Percentiles rank a stretch among this genome's conserved stretches.
Evolutionary conservation across 2,113 vertebrate genomes (phyloP).

Genomic region (Paedocypris sp.): DNA sequence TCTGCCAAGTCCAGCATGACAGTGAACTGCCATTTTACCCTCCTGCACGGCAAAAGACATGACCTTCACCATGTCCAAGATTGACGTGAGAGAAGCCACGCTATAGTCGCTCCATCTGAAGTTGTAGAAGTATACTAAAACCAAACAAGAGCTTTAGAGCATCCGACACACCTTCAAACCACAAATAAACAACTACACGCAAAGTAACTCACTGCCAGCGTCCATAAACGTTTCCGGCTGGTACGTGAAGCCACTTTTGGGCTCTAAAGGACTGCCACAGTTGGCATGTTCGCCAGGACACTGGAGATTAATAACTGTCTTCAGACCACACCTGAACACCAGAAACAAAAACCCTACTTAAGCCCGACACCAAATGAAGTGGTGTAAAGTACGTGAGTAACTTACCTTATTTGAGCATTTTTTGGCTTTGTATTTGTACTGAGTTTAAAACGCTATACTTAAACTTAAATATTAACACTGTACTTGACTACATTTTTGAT

Average conservation of each 20-base stretch:
- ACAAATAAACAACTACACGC: no score
- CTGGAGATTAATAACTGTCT: conserved; percentile 93
- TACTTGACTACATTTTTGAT: no score
- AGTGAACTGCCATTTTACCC: conserved; percentile 87
- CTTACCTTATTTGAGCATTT: no score
- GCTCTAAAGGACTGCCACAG: conserved; percentile 84
- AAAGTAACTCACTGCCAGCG: conserved; percentile 77
- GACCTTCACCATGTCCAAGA: conserved; percentile 97
- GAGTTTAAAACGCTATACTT: no score
- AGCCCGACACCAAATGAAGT: no score
- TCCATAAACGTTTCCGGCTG: conserved; percentile 90
- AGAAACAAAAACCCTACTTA: no score
- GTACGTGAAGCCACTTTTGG: conserved; percentile 87
- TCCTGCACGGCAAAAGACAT: conserved; percentile 92
- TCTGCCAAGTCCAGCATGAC: conserved; percentile 89
- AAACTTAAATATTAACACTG: no score
- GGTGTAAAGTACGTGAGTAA: no score
- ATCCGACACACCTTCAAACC: not conserved
- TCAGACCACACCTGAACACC: conserved; percentile 65
- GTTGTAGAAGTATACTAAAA: conserved; percentile 95
- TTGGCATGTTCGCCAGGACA: conserved; percentile 90
- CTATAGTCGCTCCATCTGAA: conserved; percentile 98
- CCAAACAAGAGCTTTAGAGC: not conserved
- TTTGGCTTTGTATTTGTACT: no score
- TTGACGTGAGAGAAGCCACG: conserved; percentile 85